A percentile compares a stretch with the other conserved stretches of the same genome.
Evolutionary conservation across 2,113 vertebrate species (phyloP).

Genomic region (Phoenicopterus ruber): DNA sequence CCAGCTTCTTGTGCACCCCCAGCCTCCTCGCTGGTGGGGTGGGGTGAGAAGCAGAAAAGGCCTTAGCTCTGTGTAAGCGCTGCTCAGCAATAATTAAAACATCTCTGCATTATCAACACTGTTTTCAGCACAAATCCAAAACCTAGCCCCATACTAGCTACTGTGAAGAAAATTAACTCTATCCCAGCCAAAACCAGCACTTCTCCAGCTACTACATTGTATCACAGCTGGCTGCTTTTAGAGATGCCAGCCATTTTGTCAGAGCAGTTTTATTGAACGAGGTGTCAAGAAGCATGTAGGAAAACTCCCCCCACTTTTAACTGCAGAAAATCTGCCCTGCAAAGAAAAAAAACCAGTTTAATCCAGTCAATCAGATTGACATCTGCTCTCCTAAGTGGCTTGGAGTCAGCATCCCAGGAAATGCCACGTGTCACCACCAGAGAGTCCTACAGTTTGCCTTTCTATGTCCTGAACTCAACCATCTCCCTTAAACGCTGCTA

Average conservation of each 20-base stretch:
- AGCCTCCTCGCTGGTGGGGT: no score
- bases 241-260: not conserved
- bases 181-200: no score
- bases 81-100: no score
- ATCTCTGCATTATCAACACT: no score
- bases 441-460: not conserved
- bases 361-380: not conserved
- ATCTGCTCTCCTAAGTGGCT: not conserved
- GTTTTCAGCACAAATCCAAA: no score
- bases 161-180: no score
- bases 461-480: not conserved
- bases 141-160: no score
- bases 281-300: not conserved
- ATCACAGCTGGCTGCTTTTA: not conserved
- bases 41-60: no score
- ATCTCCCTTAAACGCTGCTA: not conserved
- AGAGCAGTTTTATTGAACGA: not conserved
- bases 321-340: not conserved
- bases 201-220: not conserved
- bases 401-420: not conserved
- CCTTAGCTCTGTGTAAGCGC: no score
- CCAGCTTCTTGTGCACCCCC: no score
- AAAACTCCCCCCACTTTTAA: not conserved
- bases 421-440: not conserved
- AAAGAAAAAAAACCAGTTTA: not conserved